Evolutionary conservation across 2,888 invertebrate genomes (phyloP), one percentile per base, ranked within the genome.

Genomic region (Hirtodrosophila trivittata): DNA sequence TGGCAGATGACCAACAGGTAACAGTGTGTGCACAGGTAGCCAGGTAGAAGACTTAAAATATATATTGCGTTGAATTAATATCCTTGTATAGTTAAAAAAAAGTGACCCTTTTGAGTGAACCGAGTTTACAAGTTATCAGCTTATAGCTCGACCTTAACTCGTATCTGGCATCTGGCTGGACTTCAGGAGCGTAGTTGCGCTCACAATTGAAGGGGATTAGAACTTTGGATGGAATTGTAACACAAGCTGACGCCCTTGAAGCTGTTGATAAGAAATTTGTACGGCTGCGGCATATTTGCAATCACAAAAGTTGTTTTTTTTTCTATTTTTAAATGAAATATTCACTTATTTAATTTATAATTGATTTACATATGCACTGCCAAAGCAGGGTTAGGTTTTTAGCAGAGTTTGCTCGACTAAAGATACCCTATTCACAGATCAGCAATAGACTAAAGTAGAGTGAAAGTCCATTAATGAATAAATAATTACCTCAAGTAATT

Each of bases 81-180:
- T n/a, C n/a, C n/a, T n/a, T n/a, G n/a, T n/a, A 9, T 1, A 35
- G 35, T 26, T 35, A 8, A 4, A 6, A 1, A 12, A 13, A 32
- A 25, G 7, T n/a, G 25, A 32, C 18, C 14, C 41, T 35, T 9
- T 18, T 47, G 10, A 4, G 21, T 32, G 37, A 14, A 39, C 12
- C 63, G 21, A 8, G 32, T 26, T 12, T 13, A 6, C n/a, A 8
- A 37, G 41, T 66, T 66, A 68, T 68, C 68, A 37, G 25, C 25
- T n/a, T 26, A 33, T n/a, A 28, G 16, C 8, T 32, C 37, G 66
- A 66, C 35, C 68, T 12, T 26, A 8, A 33, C 25, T 12, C 32
- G 12, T 28, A 42, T 4, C 12, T 35, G 16, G 13, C 25, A 58
- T 46, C 28, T 56, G 35, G 25, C 2, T 14, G 42, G 3, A 18